Base-by-base conservation (phyloP, 2,113 vertebrate species). In the Onychostoma macrolepis region DNA sequence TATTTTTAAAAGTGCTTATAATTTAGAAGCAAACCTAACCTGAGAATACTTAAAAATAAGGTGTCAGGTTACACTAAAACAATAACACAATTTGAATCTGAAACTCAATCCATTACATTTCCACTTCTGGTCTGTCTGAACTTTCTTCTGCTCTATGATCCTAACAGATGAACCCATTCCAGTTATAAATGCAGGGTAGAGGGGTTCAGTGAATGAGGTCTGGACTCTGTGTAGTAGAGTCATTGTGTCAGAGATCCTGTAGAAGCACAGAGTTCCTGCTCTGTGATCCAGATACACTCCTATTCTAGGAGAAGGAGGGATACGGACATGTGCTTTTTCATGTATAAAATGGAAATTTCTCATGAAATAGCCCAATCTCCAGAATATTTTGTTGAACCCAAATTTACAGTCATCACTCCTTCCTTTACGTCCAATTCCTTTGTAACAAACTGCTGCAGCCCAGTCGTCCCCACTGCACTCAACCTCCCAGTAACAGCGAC, bases 401-500 rank as follows among this genome's bases (percentile, higher is more conserved):
- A 65, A 26, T 15, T 0, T 65, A 5, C 63, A 7, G 2, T 7
- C 12, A 65, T 65, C 0, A 30, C 0, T 15, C 0, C 4, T 30
- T 65, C 26, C 26, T 30, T 65, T 65, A 48, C 45, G 45, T 4
- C 45, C 1, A 12, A 48, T 48, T 48, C 45, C 45, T 48, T 4
- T 48, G 3, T 48, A 48, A 4, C 2, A 48, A 48, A 48, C 45
- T 48, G 45, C 63, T 15, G 30, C 1, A 65, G 12, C 5, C 0
- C 63, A 28, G 1, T 2, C 0, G 5, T 65, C 0, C 1, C 63
- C 63, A 65, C 26, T 15, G 63, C 30, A 84, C 17, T 80, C 58
- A 13, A 17, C 63, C 69, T 83, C 89, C 84, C 86, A 90, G 72
- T 90, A 89, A 83, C 84, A 86, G 17, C 63, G 10, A 26, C 58